Conservation (phyloP, 2,888 invertebrate genomes). For the Aspidapion aeneum region DNA sequence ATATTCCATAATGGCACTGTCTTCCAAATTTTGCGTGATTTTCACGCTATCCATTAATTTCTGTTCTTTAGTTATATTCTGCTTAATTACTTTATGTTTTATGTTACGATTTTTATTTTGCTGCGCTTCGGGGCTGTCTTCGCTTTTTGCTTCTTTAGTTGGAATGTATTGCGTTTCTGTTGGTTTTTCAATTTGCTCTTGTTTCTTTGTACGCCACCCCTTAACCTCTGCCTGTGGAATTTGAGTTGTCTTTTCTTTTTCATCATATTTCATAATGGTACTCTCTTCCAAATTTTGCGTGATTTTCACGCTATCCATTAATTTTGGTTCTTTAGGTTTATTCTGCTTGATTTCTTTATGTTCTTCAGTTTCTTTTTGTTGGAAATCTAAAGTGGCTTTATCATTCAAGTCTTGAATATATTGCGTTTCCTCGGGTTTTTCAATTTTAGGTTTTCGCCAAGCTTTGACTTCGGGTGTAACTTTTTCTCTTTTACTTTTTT, state of each 20-base stretch:
- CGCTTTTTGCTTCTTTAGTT: no score
- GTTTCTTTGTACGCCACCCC: background rate
- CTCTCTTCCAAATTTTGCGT: constrained; percentile 8
- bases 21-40: constrained; percentile 12
- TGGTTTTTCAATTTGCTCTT: background rate
- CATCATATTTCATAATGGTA: constrained; percentile 1
- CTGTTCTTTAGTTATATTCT: no score
- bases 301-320: no score
- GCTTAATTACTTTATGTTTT: no score
- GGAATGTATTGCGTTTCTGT: constrained; percentile 20
- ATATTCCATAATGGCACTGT: constrained; percentile 19
- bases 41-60: no score
- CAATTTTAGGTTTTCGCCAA: constrained; percentile 30
- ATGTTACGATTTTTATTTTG: no score
- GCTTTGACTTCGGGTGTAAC: constrained; percentile 35
- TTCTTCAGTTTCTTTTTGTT: constrained; percentile 28
- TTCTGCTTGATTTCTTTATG: no score
- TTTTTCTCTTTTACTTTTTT: constrained; percentile 10
- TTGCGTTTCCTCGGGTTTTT: constrained; percentile 4
- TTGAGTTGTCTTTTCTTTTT: constrained; percentile 18
- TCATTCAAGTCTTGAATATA: constrained; percentile 5
- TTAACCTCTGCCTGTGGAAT: constrained; percentile 5
- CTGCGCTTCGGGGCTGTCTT: no score
- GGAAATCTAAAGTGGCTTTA: constrained; percentile 4
- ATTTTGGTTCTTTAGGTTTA: no score